Base-by-base conservation (phyloP, 2,888 invertebrate genomes). In the Dasypolia templi region DNA sequence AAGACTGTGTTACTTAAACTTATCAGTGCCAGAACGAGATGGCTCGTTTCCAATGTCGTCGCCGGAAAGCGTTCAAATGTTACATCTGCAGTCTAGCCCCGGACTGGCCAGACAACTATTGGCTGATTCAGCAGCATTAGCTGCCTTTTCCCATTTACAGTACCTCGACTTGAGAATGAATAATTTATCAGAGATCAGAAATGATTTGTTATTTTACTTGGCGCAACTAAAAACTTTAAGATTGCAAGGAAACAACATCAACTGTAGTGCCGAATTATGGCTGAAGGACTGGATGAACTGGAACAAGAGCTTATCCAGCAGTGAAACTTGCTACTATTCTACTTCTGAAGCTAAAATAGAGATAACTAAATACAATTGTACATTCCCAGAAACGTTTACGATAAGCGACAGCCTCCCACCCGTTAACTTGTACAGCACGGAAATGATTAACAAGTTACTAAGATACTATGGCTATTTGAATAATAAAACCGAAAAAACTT, bases 31-130 rank as follows among this genome's bases (percentile, higher is more conserved):
- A 83, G 97, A 96, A 89, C 97, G 95, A 89, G 97, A 97, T 91
- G 97, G 96, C 93, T 97, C 97, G 83, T 97, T 97, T 93, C 98
- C 98, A 46, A 96, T 98, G 87, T 97, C 97, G 22, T 97, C 98
- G 29, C 97, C 97, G 32, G 97, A 97, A 90, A 97, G 97, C 88
- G 96, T 98, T 74, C 97, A 97, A 89, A 97, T 97, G 89, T 96
- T 99, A 82, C 98, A 98, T 93, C 96, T 99, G 66, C 97, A 98
- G 81, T 96, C 97, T 77, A 98, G 98, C 91, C 97, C 97, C 0
- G 97, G 97, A 77, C 96, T 98, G 84, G 97, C 98, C 56, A 95
- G 97, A 73, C 97, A 97, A 90, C 95, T 98, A 74, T 94, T 98
- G 83, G 97, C 97, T 62, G 98, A 98, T 91, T 97, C 97, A 46